These are phyloP conservation scores for Galerucella calmariensis DNA, from an alignment of 2,888 invertebrate species.

Conservation along the genomic window DNA sequence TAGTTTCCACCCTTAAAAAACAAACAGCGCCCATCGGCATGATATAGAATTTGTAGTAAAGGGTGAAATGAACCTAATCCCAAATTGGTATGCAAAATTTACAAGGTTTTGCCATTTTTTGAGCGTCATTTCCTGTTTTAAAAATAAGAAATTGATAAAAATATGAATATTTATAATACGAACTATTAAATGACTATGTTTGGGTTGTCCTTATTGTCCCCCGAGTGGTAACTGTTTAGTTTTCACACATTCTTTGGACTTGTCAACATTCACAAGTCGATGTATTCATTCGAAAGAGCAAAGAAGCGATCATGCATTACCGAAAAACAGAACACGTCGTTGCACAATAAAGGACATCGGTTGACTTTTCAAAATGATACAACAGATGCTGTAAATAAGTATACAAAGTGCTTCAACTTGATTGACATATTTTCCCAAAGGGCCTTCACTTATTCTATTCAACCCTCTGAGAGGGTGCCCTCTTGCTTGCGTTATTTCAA, in stretches of 20 bases:
- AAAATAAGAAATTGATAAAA: too few relatives aligned
- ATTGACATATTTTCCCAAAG: slow-evolving; percentile 64
- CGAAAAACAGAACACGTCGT: slow-evolving; percentile 54
- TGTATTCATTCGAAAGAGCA: slow-evolving; percentile 15
- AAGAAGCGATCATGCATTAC: slow-evolving; percentile 46
- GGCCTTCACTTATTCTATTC: slow-evolving; percentile 51
- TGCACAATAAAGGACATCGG: slow-evolving; percentile 57
- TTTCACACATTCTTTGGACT: not conserved
- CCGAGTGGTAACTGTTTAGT: too few relatives aligned
- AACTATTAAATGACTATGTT: too few relatives aligned
- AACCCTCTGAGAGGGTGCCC: slow-evolving; percentile 52
- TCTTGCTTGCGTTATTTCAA: slow-evolving; percentile 31
- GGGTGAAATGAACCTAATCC: too few relatives aligned
- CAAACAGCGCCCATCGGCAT: too few relatives aligned
- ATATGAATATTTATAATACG: too few relatives aligned
- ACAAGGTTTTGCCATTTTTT: too few relatives aligned
- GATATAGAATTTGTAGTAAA: too few relatives aligned
- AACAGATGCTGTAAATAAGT: slow-evolving; percentile 61
- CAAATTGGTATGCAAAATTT: too few relatives aligned
- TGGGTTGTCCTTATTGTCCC: too few relatives aligned
- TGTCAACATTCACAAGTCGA: slow-evolving; percentile 39
- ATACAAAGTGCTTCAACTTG: slow-evolving; percentile 57
- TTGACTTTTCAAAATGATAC: slow-evolving; percentile 55
- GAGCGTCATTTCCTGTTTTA: too few relatives aligned
- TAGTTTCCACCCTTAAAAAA: too few relatives aligned